Evolutionary conservation across 2,888 invertebrate genomes (phyloP).

Genomic region (Candidula unifasciata): DNA sequence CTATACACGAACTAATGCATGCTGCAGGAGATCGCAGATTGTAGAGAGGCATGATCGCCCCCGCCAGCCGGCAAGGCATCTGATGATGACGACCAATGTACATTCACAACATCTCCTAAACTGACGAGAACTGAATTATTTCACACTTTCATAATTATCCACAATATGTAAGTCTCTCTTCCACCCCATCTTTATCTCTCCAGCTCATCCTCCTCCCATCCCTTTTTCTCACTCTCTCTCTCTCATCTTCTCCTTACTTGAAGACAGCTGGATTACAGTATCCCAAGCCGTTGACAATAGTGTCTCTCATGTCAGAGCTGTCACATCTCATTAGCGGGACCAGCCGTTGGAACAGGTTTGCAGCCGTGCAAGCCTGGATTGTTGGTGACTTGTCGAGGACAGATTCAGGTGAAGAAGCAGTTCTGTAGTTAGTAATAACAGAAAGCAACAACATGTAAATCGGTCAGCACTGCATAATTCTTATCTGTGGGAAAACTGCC

Average conservation of each 20-base stretch:
- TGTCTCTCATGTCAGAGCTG: conserved; percentile 93
- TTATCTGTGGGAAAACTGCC: too few species aligned
- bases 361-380: conserved; percentile 84
- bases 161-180: too few species aligned
- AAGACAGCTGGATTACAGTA: conserved; percentile 96
- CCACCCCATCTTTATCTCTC: too few species aligned
- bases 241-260: conserved; percentile 83
- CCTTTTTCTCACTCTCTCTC: not conserved
- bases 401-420: conserved; percentile 49
- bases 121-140: too few species aligned
- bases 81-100: too few species aligned
- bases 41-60: too few species aligned
- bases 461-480: not conserved
- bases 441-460: not conserved
- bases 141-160: too few species aligned
- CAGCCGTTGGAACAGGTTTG: conserved; percentile 92
- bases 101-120: too few species aligned
- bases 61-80: too few species aligned
- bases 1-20: too few species aligned
- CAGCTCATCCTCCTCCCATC: too few species aligned
- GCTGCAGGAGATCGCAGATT: too few species aligned
- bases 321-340: conserved; percentile 95
- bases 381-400: conserved; percentile 74
- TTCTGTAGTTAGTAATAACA: conserved; percentile 4
- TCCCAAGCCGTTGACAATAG: conserved; percentile 92